Evolutionary conservation across 2,888 invertebrate species (phyloP), one percentile per base, ranked within the genome.

Genomic region (Calephelis perditalis): DNA sequence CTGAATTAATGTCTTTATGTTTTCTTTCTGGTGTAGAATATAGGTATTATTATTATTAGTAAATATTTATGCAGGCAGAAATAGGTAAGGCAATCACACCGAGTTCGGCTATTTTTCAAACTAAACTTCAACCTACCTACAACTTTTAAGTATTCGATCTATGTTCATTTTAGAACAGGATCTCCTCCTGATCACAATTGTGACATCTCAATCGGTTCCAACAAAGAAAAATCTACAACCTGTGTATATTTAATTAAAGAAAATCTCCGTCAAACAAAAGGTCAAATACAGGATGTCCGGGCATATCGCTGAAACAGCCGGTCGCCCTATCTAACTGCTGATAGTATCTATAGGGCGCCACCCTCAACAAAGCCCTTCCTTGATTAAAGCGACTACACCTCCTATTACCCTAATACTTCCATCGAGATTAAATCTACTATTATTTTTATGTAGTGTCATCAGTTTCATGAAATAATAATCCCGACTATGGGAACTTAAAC

Each of bases 401-500:
- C n/a, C 49, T 49, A 49, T 49, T 49, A 49, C 49, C 49, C 49
- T 49, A 49, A 49, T 49, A 49, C 49, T 49, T 49, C 49, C 49
- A 49, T 49, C 15, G 26, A 49, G 49, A 49, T 49, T 15, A 49
- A 12, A 49, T 49, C 49, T 49, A 46, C 15, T 12, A 49, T 49
- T 4, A 49, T 26, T 49, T 49, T 49, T 49, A 49, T 49, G 26
- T 15, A 12, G 9, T 49, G 26, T 15, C 9, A 49, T 49, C 26
- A 49, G 15, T 15, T 49, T 49, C 9, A 49, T 49, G 49, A 49
- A 49, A 49, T 49, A 49, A 15, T 49, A 49, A 49, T 49, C 40
- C 26, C 26, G 26, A 26, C 26, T 26, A 26, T 4, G 26, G 26
- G 3, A 26, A 26, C 4, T 26, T 26, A 26, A 26, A 3, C 26